Percentiles rank a stretch among this genome's conserved stretches.
Evolutionary conservation across 2,888 invertebrate species (phyloP).

Genomic region (Amblyjoppa proteus): DNA sequence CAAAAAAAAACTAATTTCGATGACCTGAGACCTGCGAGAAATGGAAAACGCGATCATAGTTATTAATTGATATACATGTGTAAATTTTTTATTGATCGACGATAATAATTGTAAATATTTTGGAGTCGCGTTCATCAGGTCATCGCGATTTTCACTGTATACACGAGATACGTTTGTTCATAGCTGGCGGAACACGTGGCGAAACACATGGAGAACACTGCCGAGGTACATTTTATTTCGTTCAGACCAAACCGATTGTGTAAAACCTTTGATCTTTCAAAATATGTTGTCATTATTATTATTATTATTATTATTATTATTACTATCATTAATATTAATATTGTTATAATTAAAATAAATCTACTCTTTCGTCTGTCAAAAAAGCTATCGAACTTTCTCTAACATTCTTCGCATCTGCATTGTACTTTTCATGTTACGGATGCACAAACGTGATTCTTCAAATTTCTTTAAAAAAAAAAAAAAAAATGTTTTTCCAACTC

Average conservation of each 20-base stretch:
- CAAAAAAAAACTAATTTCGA: slow-evolving; percentile 71
- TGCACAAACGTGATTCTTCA: not conserved
- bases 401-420: slow-evolving; percentile 17
- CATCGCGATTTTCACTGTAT: slow-evolving; percentile 79
- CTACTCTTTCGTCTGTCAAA: slow-evolving; percentile 2
- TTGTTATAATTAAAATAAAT: not conserved
- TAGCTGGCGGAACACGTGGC: slow-evolving; percentile 83
- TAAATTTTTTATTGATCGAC: not conserved
- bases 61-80: not conserved
- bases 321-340: not conserved
- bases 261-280: slow-evolving; percentile 16
- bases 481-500: not conserved
- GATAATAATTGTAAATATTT: not conserved
- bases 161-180: slow-evolving; percentile 80
- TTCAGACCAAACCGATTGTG: slow-evolving; percentile 43
- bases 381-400: not conserved
- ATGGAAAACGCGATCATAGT: not conserved
- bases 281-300: slow-evolving; percentile 2
- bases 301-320: slow-evolving; percentile 17
- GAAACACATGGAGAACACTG: slow-evolving; percentile 82
- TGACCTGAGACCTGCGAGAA: slow-evolving; percentile 75
- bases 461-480: not conserved
- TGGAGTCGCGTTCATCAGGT: slow-evolving; percentile 73
- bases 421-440: slow-evolving; percentile 22
- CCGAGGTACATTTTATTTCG: slow-evolving; percentile 78